Evolutionary conservation across 2,888 invertebrate species (phyloP), one percentile per base, ranked within the genome.

Genomic region (Synanthedon formicaeformis): DNA sequence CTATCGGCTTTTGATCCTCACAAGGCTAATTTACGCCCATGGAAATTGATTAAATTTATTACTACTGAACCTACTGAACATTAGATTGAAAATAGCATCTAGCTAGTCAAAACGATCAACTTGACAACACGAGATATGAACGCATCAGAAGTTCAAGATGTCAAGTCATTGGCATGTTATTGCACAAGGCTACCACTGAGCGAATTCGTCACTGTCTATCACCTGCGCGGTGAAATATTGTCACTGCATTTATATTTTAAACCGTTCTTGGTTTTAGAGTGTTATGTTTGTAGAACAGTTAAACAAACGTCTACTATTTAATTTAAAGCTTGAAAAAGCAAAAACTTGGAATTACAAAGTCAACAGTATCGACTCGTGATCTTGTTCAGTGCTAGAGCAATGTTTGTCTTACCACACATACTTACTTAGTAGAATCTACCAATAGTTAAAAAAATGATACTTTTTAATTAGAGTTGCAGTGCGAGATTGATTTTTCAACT

Each of bases 211-310:
- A 61, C 57, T 69, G 67, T 78, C 76, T 72, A 71, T 74, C 64
- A 71, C 66, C 61, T n/a, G 45, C 45, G 45, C 8, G 2, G 61
- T 65, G 63, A 64, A 69, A 74, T 64, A 69, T 73, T 75, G 72
- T 74, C 78, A 75, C 73, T 69, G 73, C 68, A 70, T 67, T 73
- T 73, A 73, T 71, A 75, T 68, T 69, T 75, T 73, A 73, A 77
- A 76, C 76, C 70, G 75, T 79, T 77, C 69, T 70, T 69, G 61
- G 69, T 71, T 76, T 67, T 70, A 72, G 67, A 74, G 74, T 67
- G 71, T 62, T 65, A 71, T 81, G 69, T 80, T 75, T 69, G 65
- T 56, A 57, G 61, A 62, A 73, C 77, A 75, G 79, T 78, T 78
- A 80, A 57, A 56, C 67, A 78, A 78, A 83, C 72, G 75, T 63